Base-by-base conservation (phyloP, 2,888 invertebrate genomes). In the Capitulum mitella region DNA sequence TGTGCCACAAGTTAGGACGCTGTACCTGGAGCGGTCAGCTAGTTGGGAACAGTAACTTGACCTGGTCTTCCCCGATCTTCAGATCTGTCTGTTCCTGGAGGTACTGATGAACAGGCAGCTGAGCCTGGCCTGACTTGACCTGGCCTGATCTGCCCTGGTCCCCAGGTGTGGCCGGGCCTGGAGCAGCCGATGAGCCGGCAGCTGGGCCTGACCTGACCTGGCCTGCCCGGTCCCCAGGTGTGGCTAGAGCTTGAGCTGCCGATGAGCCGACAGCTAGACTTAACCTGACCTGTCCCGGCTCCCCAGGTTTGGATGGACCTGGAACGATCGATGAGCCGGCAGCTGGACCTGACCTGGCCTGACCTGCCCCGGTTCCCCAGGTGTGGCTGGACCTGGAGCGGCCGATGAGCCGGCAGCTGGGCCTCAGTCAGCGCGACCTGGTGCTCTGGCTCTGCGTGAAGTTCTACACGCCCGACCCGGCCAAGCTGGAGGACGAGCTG, bases 371-470 rank as follows among this genome's bases (percentile, higher is more conserved):
- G 90, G 82, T 91, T 89, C 29, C 87, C 40, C 46, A 87, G 96
- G 95, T 97, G 95, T 99, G 98, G 98, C 86, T 99, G 86, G 98
- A 99, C 88, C 90, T 95, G 83, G 98, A 98, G 86, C 99, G 99
- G 87, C 92, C 96, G 80, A 91, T 99, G 86, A 93, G 95, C 83
- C 91, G 97, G 79, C 99, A 99, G 89, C 90, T 99, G 80, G 96
- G 95, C 12, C 76, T 80, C 22, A 43, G 74, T 26, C 37, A 74
- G 5, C 19, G 32, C 6, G 80, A 83, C 84, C 85, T 81, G 82
- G 79, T 81, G 79, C 87, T 97, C 79, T 90, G 93, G 84, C 98
- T 99, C 89, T 95, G 97, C 86, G 97, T 99, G 82, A 99, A 99
- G 88, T 99, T 99, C 89, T 99, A 99, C 88, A 98, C 99, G 5